Evolutionary conservation across 2,888 invertebrate species (phyloP).

Genomic region (Lepetodrilus schrolli): DNA sequence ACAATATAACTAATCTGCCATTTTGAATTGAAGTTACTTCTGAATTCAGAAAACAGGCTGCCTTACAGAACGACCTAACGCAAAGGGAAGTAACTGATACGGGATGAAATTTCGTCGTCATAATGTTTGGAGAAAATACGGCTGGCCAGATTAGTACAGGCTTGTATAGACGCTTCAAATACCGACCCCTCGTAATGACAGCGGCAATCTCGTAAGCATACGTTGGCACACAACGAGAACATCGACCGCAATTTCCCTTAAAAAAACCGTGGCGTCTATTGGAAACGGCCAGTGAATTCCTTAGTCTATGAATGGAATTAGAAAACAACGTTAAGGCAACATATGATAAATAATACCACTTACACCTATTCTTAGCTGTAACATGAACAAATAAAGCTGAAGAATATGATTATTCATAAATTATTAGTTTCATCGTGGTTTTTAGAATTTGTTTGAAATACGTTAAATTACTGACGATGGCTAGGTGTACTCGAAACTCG

Average conservation of each 20-base stretch:
- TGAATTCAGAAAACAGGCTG: not conserved
- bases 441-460: too few relatives aligned
- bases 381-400: not conserved
- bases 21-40: not conserved
- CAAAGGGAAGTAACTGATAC: not conserved
- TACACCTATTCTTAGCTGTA: not conserved
- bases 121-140: not conserved
- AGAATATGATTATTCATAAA: not conserved
- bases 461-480: too few relatives aligned
- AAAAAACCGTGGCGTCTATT: not conserved
- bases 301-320: not conserved
- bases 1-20: too few relatives aligned
- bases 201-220: slow-evolving; percentile 5
- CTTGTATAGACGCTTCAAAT: not conserved
- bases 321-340: slow-evolving; percentile 9
- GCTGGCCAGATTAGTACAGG: not conserved
- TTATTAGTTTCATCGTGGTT: too few relatives aligned
- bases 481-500: too few relatives aligned
- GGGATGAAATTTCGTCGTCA: not conserved
- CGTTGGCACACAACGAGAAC: slow-evolving; percentile 8
- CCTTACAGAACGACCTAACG: not conserved
- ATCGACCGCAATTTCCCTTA: not conserved
- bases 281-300: not conserved
- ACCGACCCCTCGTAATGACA: not conserved
- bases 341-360: not conserved